phyloP scores from a whole-genome alignment of 1,140 invertebrate genomes.

The Teleopsis dalmanni region DNA sequence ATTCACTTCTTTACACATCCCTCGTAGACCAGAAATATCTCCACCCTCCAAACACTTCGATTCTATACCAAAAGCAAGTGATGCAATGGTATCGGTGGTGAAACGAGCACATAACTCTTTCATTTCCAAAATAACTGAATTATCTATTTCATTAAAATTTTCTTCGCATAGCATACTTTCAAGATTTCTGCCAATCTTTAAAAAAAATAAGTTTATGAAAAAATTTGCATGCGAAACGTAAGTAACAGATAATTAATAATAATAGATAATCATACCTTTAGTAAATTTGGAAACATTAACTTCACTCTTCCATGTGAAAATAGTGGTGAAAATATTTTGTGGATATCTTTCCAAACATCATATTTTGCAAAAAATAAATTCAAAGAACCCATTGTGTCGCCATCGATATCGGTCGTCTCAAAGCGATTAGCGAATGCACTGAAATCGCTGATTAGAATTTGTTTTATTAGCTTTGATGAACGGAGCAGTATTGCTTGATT shows the following conservation, averaged over 20 bases:
- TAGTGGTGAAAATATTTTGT: conserved; percentile 31
- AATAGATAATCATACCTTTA: conserved; percentile 9
- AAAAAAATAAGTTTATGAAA: background rate
- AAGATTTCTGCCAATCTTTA: conserved; percentile 23
- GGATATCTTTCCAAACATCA: conserved; percentile 28
- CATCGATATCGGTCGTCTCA: conserved; percentile 24
- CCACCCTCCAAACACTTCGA: conserved; percentile 48
- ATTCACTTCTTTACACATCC: conserved; percentile 46
- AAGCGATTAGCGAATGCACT: conserved; percentile 31
- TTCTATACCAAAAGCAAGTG: conserved; percentile 52
- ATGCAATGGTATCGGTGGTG: conserved; percentile 54
- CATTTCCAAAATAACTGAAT: conserved; percentile 19
- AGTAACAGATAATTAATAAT: background rate
- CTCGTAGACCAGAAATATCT: conserved; percentile 42
- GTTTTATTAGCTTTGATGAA: conserved; percentile 49
- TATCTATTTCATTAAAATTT: background rate
- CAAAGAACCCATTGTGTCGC: conserved; percentile 29
- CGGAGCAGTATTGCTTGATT: conserved; percentile 46
- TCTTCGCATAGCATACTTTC: conserved; percentile 22
- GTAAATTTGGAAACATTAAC: conserved; percentile 27
- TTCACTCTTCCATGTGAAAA: conserved; percentile 29
- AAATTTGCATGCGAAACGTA: background rate
- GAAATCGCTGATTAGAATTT: conserved; percentile 48
- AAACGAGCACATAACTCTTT: conserved; percentile 31
- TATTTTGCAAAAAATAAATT: conserved; percentile 35